Base-by-base conservation (phyloP, 2,888 invertebrate genomes). In the Cryptus armator region DNA sequence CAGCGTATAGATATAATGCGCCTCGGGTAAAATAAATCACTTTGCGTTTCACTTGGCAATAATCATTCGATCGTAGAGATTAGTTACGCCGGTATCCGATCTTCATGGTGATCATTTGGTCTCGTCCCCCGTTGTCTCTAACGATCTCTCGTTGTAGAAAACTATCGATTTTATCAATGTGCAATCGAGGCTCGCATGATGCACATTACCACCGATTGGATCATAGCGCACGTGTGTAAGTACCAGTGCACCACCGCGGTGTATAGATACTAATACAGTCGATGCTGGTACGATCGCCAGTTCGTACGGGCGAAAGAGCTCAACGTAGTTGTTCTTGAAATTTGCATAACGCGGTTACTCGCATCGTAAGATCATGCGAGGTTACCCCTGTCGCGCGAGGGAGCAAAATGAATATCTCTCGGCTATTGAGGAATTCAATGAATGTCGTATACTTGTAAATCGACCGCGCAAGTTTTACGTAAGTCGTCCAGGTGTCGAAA, bases 31-130 rank as follows among this genome's bases (percentile, higher is more conserved):
- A 78, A 83, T 78, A 78, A 83, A 78, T 83, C 72, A 83, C 77
- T 67, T 78, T 62, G 59, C 59, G 59, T 78, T 83, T 83, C 82
- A 72, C 82, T 83, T 74, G 77, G 77, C 68, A 78, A 83, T 83
- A 68, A 83, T 83, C 77, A 78, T 83, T 83, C 72, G 82, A 83
- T 82, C 82, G 82, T 48, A 16, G 53, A 76, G 81, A 81, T 76
- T 70, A 56, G 68, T 56, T 32, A 46, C 62, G 51, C 12, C 76
- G 56, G 76, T 75, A 76, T 71, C 64, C 46, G 82, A 82, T 82
- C 82, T 81, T 71, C 67, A 83, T 68, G 67, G 68, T 62, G 62
- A 67, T 83, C 70, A 78, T 83, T 74, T 56, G 77, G 71, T 72
- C 82, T 56, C 70, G 66, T 72, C 24, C 24, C 37, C n/a, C 76